These are phyloP conservation scores for Drosophila equinoxialis DNA, from an alignment of 1,140 invertebrate species.

Conservation along the genomic window DNA sequence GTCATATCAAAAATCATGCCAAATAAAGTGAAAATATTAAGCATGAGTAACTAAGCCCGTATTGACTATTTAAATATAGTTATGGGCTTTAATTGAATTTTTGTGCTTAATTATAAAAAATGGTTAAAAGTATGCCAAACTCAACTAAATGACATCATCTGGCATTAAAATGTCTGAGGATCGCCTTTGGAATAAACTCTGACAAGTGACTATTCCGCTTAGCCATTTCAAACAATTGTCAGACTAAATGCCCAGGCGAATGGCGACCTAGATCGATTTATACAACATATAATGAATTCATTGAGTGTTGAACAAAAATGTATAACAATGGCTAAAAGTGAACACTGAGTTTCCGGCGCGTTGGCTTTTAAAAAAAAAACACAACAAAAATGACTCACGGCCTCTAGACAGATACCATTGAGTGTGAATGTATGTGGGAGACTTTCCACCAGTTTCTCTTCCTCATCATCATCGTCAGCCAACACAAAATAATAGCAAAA, in stretches of 20 bases:
- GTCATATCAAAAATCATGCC: too few relatives aligned
- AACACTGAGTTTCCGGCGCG: slow-evolving; percentile 61
- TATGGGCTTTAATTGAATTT: too few relatives aligned
- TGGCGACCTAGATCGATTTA: slow-evolving; percentile 33
- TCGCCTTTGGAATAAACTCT: background rate
- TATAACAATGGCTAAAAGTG: slow-evolving; percentile 61
- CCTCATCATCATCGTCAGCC: slow-evolving; percentile 28
- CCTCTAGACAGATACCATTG: slow-evolving; percentile 31
- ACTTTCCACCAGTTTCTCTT: background rate
- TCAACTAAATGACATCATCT: too few relatives aligned
- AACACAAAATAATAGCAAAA: slow-evolving; percentile 64
- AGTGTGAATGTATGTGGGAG: slow-evolving; percentile 9
- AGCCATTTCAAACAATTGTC: background rate
- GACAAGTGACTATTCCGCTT: slow-evolving; percentile 2
- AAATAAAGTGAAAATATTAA: too few relatives aligned
- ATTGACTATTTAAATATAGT: too few relatives aligned
- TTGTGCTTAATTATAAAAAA: too few relatives aligned
- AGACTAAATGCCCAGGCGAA: slow-evolving; percentile 18
- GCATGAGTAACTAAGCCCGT: too few relatives aligned
- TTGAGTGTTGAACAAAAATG: slow-evolving; percentile 57
- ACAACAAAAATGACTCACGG: background rate
- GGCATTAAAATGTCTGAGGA: background rate
- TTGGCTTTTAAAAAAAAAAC: slow-evolving; percentile 35
- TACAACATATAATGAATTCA: slow-evolving; percentile 55
- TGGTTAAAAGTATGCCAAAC: too few relatives aligned